These are phyloP conservation scores for Drosophila neocordata DNA, from an alignment of 1,140 invertebrate species.

Conservation along the genomic window DNA sequence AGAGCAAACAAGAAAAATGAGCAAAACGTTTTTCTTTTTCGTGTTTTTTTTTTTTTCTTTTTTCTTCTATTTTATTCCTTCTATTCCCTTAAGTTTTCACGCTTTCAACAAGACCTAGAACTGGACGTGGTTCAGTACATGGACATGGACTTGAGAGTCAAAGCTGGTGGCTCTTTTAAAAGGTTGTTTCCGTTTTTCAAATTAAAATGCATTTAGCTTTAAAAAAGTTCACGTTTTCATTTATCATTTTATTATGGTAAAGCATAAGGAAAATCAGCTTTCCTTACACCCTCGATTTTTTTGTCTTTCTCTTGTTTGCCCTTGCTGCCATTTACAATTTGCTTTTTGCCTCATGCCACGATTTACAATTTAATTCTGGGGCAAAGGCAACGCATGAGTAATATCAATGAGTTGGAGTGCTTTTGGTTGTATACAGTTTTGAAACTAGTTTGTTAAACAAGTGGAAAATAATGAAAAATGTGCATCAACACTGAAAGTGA, in stretches of 20 bases:
- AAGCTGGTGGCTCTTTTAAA: not conserved
- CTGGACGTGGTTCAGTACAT: too few relatives aligned
- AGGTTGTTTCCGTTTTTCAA: constrained; percentile 42
- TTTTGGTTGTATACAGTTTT: constrained; percentile 25
- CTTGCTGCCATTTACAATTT: constrained; percentile 2
- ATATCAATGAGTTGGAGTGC: constrained; percentile 52
- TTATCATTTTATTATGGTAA: constrained; percentile 67
- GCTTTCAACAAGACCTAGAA: constrained; percentile 6
- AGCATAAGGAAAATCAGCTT: constrained; percentile 14
- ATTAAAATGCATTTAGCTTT: constrained; percentile 64
- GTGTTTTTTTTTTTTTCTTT: not conserved
- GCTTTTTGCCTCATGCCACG: constrained; percentile 21
- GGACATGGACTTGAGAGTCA: constrained; percentile 17
- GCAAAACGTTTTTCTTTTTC: constrained; percentile 44
- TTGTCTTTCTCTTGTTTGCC: not conserved
- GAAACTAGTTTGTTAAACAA: constrained; percentile 34
- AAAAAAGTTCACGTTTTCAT: constrained; percentile 56
- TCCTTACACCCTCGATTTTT: not conserved
- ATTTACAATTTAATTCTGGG: constrained; percentile 41
- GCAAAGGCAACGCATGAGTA: constrained; percentile 58
- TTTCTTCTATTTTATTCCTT: constrained; percentile 12
- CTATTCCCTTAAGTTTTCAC: constrained; percentile 17
- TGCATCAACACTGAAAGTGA: constrained; percentile 11
- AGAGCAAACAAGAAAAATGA: constrained; percentile 52
- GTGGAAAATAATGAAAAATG: not conserved